Evolutionary conservation across 2,888 invertebrate genomes (phyloP).

Genomic region (Agrochola litura): DNA sequence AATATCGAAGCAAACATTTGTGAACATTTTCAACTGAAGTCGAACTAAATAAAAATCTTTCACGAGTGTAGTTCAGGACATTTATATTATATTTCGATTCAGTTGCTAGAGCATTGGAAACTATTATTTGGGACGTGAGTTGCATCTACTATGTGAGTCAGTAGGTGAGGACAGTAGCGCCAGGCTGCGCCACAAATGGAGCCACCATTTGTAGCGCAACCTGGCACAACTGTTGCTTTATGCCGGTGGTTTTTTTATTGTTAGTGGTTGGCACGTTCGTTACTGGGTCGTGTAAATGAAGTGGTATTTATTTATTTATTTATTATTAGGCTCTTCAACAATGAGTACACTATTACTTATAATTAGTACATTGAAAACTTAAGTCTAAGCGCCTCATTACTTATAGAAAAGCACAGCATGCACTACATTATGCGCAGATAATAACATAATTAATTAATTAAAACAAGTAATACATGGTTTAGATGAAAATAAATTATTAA

Average conservation of each 20-base stretch:
- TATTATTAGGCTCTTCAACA: too few relatives aligned
- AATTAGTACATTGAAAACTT: too few relatives aligned
- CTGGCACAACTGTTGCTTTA: constrained; percentile 13
- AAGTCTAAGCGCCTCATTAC: too few relatives aligned
- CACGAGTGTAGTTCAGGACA: constrained; percentile 9
- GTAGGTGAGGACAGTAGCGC: too few relatives aligned
- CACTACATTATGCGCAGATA: too few relatives aligned
- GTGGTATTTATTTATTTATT: too few relatives aligned
- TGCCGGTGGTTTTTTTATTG: neutral
- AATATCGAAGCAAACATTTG: constrained; percentile 4
- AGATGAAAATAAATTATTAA: too few relatives aligned
- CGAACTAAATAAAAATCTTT: constrained; percentile 38
- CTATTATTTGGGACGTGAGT: constrained; percentile 30
- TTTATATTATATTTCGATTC: constrained; percentile 41
- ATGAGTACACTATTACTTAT: too few relatives aligned
- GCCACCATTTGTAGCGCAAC: neutral
- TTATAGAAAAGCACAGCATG: too few relatives aligned
- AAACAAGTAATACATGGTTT: too few relatives aligned
- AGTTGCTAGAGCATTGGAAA: constrained; percentile 5
- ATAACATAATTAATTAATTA: too few relatives aligned
- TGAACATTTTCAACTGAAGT: constrained; percentile 3
- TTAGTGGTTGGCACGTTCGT: neutral
- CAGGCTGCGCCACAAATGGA: too few relatives aligned
- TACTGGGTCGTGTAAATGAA: neutral
- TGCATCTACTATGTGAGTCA: neutral